These are phyloP conservation scores for Cerastoderma edule DNA, from an alignment of 2,888 invertebrate species.

Conservation along the genomic window DNA sequence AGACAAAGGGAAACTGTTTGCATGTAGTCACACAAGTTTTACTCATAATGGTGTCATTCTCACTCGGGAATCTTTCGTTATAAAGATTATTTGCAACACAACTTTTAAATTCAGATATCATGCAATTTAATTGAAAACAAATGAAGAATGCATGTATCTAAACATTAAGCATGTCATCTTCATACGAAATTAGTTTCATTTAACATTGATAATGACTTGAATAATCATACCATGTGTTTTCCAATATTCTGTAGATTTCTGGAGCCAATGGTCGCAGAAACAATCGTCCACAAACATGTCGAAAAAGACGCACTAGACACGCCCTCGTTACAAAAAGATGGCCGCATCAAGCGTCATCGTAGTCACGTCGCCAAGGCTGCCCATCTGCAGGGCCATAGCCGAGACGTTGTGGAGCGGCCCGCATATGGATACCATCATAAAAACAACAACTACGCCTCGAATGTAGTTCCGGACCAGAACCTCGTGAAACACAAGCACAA, in stretches of 20 bases:
- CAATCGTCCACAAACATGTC: conserved; percentile 6
- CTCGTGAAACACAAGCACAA: conserved; percentile 12
- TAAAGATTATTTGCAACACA: no score
- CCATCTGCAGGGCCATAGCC: conserved; percentile 17
- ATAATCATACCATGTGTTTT: no score
- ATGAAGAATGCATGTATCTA: no score
- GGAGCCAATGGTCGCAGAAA: background rate
- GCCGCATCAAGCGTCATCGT: conserved; percentile 30
- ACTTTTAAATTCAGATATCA: no score
- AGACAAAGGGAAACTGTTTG: no score
- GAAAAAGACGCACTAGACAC: background rate
- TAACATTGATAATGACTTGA: no score
- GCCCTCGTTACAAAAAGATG: conserved; percentile 39
- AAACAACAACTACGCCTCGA: conserved; percentile 2
- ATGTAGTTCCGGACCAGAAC: conserved; percentile 26
- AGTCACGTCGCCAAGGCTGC: conserved; percentile 6
- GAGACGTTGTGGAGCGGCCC: background rate
- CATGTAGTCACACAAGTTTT: no score
- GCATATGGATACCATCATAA: background rate
- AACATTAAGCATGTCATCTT: no score
- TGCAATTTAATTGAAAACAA: no score
- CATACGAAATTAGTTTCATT: no score
- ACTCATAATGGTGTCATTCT: no score
- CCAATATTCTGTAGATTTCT: background rate
- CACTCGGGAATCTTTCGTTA: no score